Evolutionary conservation across 2,113 vertebrate species (phyloP).

Genomic region (Zosterops lateralis): DNA sequence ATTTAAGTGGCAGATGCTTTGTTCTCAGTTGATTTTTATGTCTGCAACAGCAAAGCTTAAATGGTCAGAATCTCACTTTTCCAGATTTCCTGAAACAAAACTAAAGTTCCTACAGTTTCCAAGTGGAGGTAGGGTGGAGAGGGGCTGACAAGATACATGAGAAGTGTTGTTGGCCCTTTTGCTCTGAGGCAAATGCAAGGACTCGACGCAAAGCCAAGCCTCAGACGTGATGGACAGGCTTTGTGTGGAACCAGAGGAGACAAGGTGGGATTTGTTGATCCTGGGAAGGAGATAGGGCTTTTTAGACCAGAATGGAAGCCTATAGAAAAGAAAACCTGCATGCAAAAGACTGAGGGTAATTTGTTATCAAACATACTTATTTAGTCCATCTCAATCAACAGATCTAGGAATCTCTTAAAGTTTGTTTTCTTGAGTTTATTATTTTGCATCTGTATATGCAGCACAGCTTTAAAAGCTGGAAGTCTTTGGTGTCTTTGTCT

Average conservation of each 20-base stretch:
- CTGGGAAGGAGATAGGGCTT: background rate
- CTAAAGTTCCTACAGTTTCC: background rate
- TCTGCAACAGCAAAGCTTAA: background rate
- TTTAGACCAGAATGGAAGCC: background rate
- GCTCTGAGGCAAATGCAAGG: background rate
- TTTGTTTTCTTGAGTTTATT: background rate
- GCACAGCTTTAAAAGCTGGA: background rate
- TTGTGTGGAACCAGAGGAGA: background rate
- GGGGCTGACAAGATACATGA: background rate
- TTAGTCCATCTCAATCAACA: background rate
- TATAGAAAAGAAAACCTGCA: background rate
- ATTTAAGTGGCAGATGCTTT: slow-evolving; percentile 2
- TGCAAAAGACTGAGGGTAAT: background rate
- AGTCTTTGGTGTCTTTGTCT: background rate
- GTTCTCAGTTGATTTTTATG: background rate
- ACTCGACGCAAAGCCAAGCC: background rate
- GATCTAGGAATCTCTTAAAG: background rate
- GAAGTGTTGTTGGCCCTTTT: background rate
- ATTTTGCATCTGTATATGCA: background rate
- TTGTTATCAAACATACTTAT: background rate
- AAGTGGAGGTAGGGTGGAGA: background rate
- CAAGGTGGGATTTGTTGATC: background rate
- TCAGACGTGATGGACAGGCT: background rate
- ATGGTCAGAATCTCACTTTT: background rate
- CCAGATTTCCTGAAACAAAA: background rate